Evolutionary conservation across 2,113 vertebrate genomes (phyloP), one percentile per base, ranked within the genome.

Genomic region (Corydoras sp.): DNA sequence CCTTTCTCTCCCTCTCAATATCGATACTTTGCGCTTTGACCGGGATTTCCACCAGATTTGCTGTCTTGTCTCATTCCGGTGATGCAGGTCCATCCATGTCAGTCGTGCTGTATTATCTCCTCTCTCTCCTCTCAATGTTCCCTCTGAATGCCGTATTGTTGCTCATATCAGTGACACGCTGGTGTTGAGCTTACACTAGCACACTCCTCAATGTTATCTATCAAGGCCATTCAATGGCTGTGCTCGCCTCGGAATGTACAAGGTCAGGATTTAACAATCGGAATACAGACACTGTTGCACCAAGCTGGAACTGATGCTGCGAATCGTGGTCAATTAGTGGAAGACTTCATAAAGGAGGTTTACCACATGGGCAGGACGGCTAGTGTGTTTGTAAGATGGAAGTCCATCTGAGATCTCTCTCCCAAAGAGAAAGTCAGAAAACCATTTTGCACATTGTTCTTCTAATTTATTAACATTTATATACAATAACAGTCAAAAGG

Each of bases 141-240:
- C 56, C 32, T 30, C 15, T 48, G 13, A 55, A 32, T 51, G 53
- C 43, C 9, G 43, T 24, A 71, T 72, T 74, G 68, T 65, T 55
- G 48, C 24, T 67, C 5, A 10, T 79, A 78, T 78, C 61, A 35
- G 65, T 64, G 18, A 31, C 62, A 14, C 64, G 56, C 62, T 30
- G 14, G 13, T 76, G 29, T 24, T 76, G 69, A 72, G 60, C 73
- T 69, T 69, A 61, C 61, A 69, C 62, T 43, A 29, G 68, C 62
- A 75, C 66, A 51, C 60, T 35, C 35, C 56, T 73, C 30, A 64
- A 31, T 67, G 58, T 73, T 73, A 61, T 69, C 62, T 56, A 50
- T 43, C 29, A 61, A 43, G 61, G 65, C 29, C 18, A 51, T 32
- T 75, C 65, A 56, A 49, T 58, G 50, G 65, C 65, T 67, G 49